These are phyloP conservation scores for Zaprionus bogoriensis DNA, from an alignment of 2,888 invertebrate genomes.

Conservation along the genomic window DNA sequence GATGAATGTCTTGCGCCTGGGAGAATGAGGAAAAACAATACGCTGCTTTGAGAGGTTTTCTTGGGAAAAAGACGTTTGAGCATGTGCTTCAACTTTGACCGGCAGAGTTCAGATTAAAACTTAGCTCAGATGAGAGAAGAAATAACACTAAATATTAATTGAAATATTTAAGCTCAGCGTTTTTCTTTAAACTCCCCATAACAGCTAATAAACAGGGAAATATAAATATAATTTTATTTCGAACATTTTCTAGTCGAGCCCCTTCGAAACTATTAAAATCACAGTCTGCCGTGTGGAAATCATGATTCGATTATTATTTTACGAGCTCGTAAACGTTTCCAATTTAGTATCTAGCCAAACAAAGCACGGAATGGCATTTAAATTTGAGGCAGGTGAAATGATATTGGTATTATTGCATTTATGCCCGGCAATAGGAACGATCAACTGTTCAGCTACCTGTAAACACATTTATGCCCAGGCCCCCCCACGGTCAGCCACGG, in stretches of 20 bases:
- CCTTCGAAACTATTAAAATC: too few relatives aligned
- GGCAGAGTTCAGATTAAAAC: slow-evolving; percentile 2
- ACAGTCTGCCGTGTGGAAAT: neutral
- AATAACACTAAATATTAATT: too few relatives aligned
- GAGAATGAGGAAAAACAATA: slow-evolving; percentile 2
- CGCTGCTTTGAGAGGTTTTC: neutral
- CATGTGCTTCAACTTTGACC: slow-evolving; percentile 9
- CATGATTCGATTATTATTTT: slow-evolving; percentile 29
- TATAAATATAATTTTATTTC: neutral
- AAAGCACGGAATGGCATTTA: slow-evolving; percentile 22
- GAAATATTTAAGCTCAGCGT: too few relatives aligned
- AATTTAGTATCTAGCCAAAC: slow-evolving; percentile 26
- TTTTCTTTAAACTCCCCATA: neutral
- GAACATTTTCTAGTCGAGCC: too few relatives aligned
- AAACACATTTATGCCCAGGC: slow-evolving; percentile 44
- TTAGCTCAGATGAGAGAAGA: too few relatives aligned
- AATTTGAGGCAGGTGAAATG: slow-evolving; percentile 23
- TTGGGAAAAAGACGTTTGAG: slow-evolving; percentile 2
- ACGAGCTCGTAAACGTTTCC: slow-evolving; percentile 31
- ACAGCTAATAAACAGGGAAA: neutral
- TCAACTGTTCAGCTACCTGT: slow-evolving; percentile 54
- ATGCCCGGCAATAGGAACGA: slow-evolving; percentile 44
- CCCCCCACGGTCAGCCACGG: slow-evolving; percentile 55
- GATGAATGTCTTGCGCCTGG: slow-evolving; percentile 23
- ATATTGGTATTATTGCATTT: slow-evolving; percentile 25